Evolutionary conservation across 2,113 vertebrate species (phyloP), one percentile per base, ranked within the genome.

Genomic region (Phylloscopus trochilus): DNA sequence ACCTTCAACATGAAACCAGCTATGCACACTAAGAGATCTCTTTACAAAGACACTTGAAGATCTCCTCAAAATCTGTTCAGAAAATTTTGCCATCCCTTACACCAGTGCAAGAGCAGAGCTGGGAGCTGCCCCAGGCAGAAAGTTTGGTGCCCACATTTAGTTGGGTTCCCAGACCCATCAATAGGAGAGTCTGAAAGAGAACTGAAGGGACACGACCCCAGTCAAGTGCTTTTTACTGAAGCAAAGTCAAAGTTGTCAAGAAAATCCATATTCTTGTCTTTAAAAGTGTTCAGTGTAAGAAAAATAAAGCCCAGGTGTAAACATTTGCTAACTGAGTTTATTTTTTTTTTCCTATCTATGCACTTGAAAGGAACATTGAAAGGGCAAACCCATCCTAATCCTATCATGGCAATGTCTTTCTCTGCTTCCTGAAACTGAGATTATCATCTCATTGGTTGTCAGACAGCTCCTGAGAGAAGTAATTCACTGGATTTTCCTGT

Each of bases 361-460:
- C 66, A 89, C 85, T 88, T 92, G 60, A 91, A 94, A 81, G 0
- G 22, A 96, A 88, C 73, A 74, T 0, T 44, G 52, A 94, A 93
- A 97, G 68, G 90, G 83, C 72, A 94, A 97, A 93, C 33, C 3
- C 51, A 44, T 64, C 72, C 85, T 94, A 94, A 90, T 89, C 76
- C 77, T 82, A 52, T 83, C 85, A 82, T 0, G 37, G 66, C 72
- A 78, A 92, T 63, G 76, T 60, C 76, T 67, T 56, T 60, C 64
- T 85, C 92, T 60, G 68, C 69, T 77, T 90, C 82, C 74, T 70
- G 79, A 86, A 88, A 12, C 26, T 60, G 68, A 93, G 88, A 92
- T 92, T 92, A 89, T 81, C 76, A 96, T 89, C 94, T 90, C 64
- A 49, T 41, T 64, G 49, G 28, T 33, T 96, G 93, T 93, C 93